These are phyloP conservation scores for Temnopleurus reevesii DNA, from an alignment of 53 echinoderm and acorn worm species.

Conservation along the genomic window DNA sequence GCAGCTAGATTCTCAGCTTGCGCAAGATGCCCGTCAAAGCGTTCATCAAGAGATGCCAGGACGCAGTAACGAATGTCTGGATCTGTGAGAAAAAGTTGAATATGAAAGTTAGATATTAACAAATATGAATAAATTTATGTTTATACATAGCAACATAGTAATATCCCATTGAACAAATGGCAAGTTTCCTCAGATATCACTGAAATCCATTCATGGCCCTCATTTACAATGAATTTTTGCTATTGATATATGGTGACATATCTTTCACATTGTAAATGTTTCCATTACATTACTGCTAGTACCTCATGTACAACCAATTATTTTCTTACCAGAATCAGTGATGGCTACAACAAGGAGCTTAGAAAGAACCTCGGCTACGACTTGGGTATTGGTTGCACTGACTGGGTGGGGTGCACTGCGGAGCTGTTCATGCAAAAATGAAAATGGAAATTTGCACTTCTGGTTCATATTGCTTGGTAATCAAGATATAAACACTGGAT, in stretches of 20 bases:
- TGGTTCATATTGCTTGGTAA: too few species aligned
- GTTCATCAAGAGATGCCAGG: slow-evolving; percentile 89
- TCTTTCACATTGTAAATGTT: too few species aligned
- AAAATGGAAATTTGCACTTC: neutral
- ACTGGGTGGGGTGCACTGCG: slow-evolving; percentile 78
- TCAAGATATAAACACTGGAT: neutral
- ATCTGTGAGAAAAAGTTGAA: slow-evolving; percentile 49
- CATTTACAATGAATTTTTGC: too few species aligned
- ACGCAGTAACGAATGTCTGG: slow-evolving; percentile 98
- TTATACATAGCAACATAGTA: too few species aligned
- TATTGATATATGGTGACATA: too few species aligned
- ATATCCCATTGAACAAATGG: too few species aligned
- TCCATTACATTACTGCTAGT: too few species aligned
- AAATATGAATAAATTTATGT: too few species aligned
- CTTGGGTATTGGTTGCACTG: slow-evolving; percentile 91
- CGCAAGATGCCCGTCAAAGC: slow-evolving; percentile 97
- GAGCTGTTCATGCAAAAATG: slow-evolving; percentile 57
- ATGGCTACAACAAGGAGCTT: slow-evolving; percentile 94
- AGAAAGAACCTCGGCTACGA: slow-evolving; percentile 93
- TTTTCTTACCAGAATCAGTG: slow-evolving; percentile 85
- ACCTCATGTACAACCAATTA: too few species aligned
- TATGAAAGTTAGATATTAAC: too few species aligned
- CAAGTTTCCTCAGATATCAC: too few species aligned
- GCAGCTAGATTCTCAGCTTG: slow-evolving; percentile 96
- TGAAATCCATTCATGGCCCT: too few species aligned